Evolutionary conservation across 2,888 invertebrate genomes (phyloP).

Genomic region (Calameuta pallipes): DNA sequence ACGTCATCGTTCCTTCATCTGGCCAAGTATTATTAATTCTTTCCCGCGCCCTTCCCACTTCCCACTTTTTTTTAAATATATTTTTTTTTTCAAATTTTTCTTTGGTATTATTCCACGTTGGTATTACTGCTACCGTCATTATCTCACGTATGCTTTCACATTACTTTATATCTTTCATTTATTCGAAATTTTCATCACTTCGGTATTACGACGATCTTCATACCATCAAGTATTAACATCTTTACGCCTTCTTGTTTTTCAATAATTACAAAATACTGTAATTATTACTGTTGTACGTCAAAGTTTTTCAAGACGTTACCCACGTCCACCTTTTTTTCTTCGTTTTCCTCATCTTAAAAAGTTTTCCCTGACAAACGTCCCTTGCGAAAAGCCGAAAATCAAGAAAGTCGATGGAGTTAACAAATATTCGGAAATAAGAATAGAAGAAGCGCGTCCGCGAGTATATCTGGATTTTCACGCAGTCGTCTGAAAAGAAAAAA

Average conservation of each 20-base stretch:
- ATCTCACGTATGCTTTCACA: slow-evolving; percentile 18
- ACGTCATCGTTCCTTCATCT: neutral
- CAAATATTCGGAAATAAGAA: slow-evolving; percentile 15
- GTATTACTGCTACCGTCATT: slow-evolving; percentile 18
- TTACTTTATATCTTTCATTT: slow-evolving; percentile 11
- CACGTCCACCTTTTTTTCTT: neutral
- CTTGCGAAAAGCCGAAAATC: neutral
- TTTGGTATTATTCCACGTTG: slow-evolving; percentile 18
- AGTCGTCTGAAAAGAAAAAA: slow-evolving; percentile 20
- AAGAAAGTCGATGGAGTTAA: slow-evolving; percentile 17
- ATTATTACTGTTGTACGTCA: neutral
- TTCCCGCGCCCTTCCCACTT: neutral
- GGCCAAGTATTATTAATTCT: neutral
- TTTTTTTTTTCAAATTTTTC: slow-evolving; percentile 17
- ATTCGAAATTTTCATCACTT: neutral
- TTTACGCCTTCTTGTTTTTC: neutral
- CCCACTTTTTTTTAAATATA: slow-evolving; percentile 2
- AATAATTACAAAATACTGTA: neutral
- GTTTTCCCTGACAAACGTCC: neutral
- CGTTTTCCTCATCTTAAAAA: neutral
- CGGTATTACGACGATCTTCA: neutral
- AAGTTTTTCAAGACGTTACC: neutral
- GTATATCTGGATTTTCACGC: neutral
- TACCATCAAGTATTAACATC: neutral
- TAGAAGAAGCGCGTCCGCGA: slow-evolving; percentile 1